Base-by-base conservation (phyloP, 1,140 invertebrate genomes). In the Lepeophtheirus salmonis region DNA sequence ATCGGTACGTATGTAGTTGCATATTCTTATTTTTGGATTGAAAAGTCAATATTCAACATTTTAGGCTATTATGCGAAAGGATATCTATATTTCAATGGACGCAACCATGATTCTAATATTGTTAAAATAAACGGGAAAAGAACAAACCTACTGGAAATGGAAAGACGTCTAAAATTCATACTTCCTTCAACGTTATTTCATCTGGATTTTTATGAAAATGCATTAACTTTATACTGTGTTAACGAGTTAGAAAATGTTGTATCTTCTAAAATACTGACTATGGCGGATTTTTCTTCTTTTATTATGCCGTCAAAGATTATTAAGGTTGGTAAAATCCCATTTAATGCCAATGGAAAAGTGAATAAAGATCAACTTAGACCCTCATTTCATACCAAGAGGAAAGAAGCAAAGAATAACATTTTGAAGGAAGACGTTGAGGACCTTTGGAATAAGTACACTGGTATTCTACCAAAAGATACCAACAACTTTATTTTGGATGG, bases 71-170 rank as follows among this genome's bases (percentile, higher is more conserved):
- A 18, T 17, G 25, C n/a, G 26, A 21, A 48, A 23, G 26, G 25
- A 21, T 26, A 24, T 21, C 23, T 57, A 17, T 41, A 57, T 50
- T 30, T 25, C 16, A 16, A 3, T 14, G 3, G 23, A 26, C 21
- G 55, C 16, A 3, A 1, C n/a, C 14, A 30, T 13, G 55, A 57
- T 21, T 25, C 30, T 10, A 6, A 41, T 41, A n/a, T 57, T 41
- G 17, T 57, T 20, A 57, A 57, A 18, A 57, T 57, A 23, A 20
- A 57, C 23, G 55, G 55, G 6, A 57, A 41, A 16, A 13, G 55
- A 57, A 17, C 25, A n/a, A 12, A 20, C 21, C 10, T 57, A 25
- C 17, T 14, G 26, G 55, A 57, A 18, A 41, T 57, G 13, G 55
- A 30, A 17, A 3, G 2, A 3, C 10, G 26, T 3, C 14, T 57